phyloP scores from a whole-genome alignment of 2,113 vertebrate species.

The Atherinomorus stipes region DNA sequence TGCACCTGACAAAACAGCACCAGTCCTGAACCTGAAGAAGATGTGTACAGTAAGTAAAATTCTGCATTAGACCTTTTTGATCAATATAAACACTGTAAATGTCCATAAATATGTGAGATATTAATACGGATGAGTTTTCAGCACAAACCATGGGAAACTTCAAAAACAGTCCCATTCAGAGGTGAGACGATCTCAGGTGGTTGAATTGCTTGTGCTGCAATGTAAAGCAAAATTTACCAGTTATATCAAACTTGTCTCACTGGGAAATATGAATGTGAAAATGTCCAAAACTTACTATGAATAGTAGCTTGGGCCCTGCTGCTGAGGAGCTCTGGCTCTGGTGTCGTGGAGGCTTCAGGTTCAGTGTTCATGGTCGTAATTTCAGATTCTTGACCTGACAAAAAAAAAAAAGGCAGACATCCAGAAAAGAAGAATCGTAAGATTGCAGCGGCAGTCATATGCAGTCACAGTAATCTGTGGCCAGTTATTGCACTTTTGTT shows the following conservation, averaged over 20 bases:
- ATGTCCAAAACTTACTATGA: conserved; percentile 34
- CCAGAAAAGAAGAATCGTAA: not conserved
- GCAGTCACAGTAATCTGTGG: too few species aligned
- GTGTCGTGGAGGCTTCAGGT: conserved; percentile 15
- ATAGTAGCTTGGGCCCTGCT: conserved; percentile 7
- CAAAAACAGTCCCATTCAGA: conserved; percentile 65
- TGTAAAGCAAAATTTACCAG: not conserved
- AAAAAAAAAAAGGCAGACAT: not conserved
- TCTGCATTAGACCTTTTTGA: not conserved
- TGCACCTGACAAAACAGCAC: conserved; percentile 72
- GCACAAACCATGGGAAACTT: conserved; percentile 68
- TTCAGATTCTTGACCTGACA: conserved; percentile 15
- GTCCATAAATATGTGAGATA: not conserved
- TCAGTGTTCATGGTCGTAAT: not conserved
- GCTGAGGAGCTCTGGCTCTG: not conserved
- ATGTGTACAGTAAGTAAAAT: not conserved
- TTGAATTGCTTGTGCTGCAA: conserved; percentile 11
- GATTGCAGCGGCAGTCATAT: too few species aligned
- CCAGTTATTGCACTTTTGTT: not conserved
- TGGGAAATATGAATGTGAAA: not conserved
- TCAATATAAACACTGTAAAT: too few species aligned
- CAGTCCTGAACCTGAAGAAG: conserved; percentile 70
- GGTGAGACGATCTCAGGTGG: conserved; percentile 74
- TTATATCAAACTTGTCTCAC: not conserved
- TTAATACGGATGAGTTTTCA: not conserved